Base-by-base conservation (phyloP, 2,888 invertebrate species). In the Agonopterix arenella region DNA sequence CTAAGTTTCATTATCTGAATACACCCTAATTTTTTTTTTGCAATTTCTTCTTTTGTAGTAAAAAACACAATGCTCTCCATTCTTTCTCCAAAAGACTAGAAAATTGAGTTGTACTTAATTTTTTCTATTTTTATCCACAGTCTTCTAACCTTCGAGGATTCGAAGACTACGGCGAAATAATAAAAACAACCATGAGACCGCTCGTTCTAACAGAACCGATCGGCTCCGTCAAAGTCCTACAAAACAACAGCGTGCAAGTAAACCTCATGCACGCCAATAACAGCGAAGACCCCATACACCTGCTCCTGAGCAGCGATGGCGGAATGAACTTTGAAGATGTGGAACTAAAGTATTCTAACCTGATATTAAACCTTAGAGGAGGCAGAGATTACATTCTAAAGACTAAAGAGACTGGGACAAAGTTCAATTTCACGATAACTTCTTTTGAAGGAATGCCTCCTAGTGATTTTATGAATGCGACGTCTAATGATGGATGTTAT, bases 231-330 rank as follows among this genome's bases (percentile, higher is more conserved):
- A 85, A 78, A 61, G 86, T 89, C 0, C 70, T 90, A 1, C 82
- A 85, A 51, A 89, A 90, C 55, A 89, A 89, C 55, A 82, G 80
- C 1, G 88, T 89, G 0, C 85, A 88, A 75, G 88, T 90, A 0
- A 82, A 84, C 54, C 61, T 89, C 0, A 84, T 83, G 52, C 82
- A 84, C 38, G 49, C 70, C 36, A 89, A 90, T 53, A 68, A 70
- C 28, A 79, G 73, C 8, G 65, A 76, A 40, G 80, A 83, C 47
- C 85, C 86, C 1, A 74, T 89, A 11, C 84, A 89, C 51, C 60
- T 90, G 10, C 66, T 84, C 3, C 57, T 90, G 0, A 88, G 89
- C 53, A 76, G 67, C 37, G 81, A 90, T 51, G 85, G 82, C 4
- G 90, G 89, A 18, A 70, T 65, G 43, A 67, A 76, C 1, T 89